A percentile compares a stretch with the other conserved stretches of the same genome.
Conservation (phyloP, 1,140 invertebrate species). For the Aradophagus sp. region DNA sequence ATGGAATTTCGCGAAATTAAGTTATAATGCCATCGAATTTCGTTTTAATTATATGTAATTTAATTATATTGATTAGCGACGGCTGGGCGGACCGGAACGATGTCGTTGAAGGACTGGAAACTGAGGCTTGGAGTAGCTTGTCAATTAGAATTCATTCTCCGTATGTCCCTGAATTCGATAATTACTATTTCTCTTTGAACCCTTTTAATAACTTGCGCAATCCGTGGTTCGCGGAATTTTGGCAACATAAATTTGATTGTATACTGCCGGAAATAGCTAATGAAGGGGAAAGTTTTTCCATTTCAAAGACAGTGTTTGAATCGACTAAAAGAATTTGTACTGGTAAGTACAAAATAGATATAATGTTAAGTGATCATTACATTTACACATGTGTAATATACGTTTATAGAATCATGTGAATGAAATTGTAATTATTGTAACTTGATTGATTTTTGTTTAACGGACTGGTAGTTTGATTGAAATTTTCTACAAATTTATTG, state of each 20-base stretch:
- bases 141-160: conserved; percentile 85
- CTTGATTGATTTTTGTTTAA: no score
- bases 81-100: conserved; percentile 86
- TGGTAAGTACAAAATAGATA: conserved; percentile 52
- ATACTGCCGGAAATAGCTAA: conserved; percentile 67
- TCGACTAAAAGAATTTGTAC: conserved; percentile 59
- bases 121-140: conserved; percentile 82
- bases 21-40: no score
- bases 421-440: no score
- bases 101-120: conserved; percentile 81
- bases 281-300: conserved; percentile 46
- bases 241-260: conserved; percentile 83
- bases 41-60: no score
- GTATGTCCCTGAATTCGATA: conserved; percentile 80
- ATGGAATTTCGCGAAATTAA: no score
- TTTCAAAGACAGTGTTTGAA: conserved; percentile 51
- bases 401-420: background rate
- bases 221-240: conserved; percentile 87
- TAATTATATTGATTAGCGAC: conserved; percentile 76
- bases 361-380: no score
- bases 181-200: conserved; percentile 81
- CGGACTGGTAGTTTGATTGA: no score
- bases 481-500: no score
- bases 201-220: conserved; percentile 80
- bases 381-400: no score